Percentiles rank a stretch among this genome's conserved stretches.
Conservation (phyloP, 1,140 invertebrate species). For the Drosophila kepulauana region DNA sequence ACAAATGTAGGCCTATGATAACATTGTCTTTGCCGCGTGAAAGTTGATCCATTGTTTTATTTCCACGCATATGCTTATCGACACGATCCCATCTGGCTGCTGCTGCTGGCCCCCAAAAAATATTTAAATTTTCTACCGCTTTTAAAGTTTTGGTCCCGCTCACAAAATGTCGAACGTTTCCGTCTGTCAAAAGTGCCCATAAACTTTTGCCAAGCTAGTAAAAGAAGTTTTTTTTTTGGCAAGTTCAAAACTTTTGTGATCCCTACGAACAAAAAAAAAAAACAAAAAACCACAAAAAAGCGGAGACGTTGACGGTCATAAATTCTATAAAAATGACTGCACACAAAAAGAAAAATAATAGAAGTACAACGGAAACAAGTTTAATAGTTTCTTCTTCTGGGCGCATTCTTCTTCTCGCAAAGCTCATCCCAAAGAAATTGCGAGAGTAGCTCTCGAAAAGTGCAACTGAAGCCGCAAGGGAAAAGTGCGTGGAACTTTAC, state of each 20-base stretch:
- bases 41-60: slow-evolving; percentile 63
- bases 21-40: slow-evolving; percentile 75
- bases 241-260: slow-evolving; percentile 63
- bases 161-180: slow-evolving; percentile 17
- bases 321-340: slow-evolving; percentile 74
- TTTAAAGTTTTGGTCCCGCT: not conserved
- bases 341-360: slow-evolving; percentile 31
- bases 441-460: not conserved
- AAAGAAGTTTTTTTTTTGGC: slow-evolving; percentile 26
- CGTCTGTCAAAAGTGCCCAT: slow-evolving; percentile 48
- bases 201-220: slow-evolving; percentile 28
- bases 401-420: slow-evolving; percentile 7
- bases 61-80: slow-evolving; percentile 47
- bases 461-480: slow-evolving; percentile 15
- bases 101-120: not conserved
- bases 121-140: not conserved
- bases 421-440: slow-evolving; percentile 21
- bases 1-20: slow-evolving; percentile 79
- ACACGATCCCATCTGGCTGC: slow-evolving; percentile 41
- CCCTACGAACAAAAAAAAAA: slow-evolving; percentile 54
- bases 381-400: slow-evolving; percentile 62
- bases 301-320: slow-evolving; percentile 54
- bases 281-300: not conserved
- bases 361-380: slow-evolving; percentile 75
- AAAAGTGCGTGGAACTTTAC: slow-evolving; percentile 27